These are phyloP conservation scores for Erythrolamprus reginae DNA, from an alignment of 2,113 vertebrate genomes.

Conservation along the genomic window DNA sequence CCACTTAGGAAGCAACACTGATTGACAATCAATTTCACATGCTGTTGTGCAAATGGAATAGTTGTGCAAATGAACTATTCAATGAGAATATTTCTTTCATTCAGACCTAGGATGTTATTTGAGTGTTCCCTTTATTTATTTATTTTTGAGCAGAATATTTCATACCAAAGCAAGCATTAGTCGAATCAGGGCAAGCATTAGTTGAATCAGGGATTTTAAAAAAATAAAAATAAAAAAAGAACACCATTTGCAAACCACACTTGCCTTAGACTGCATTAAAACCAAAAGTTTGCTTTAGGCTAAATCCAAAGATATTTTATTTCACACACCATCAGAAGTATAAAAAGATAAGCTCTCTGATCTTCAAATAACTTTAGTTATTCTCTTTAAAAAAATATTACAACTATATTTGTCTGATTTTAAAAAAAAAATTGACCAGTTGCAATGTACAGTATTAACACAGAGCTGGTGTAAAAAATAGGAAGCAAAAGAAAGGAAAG, in stretches of 20 bases:
- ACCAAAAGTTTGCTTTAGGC: constrained; percentile 25
- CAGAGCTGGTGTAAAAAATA: constrained; percentile 6
- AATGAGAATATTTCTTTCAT: no score
- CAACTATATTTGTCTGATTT: constrained; percentile 27
- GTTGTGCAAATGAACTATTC: no score
- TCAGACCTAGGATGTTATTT: no score
- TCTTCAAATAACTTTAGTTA: constrained; percentile 30
- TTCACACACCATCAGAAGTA: constrained; percentile 21
- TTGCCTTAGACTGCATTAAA: constrained; percentile 33
- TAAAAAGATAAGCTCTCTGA: neutral
- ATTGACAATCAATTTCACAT: no score
- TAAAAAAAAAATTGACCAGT: constrained; percentile 35
- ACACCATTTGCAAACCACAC: neutral
- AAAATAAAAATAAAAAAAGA: no score
- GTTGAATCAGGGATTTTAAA: neutral
- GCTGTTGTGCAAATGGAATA: no score
- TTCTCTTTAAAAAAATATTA: neutral
- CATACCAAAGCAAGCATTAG: no score
- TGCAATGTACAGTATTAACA: constrained; percentile 41
- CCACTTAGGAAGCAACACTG: no score
- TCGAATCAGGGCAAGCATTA: no score
- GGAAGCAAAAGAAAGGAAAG: neutral
- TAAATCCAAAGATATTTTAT: neutral
- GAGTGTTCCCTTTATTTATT: no score
- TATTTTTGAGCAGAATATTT: no score